Percentiles rank a stretch among this genome's conserved stretches.
phyloP scores from a whole-genome alignment of 2,113 vertebrate species.

The Scomber colias region DNA sequence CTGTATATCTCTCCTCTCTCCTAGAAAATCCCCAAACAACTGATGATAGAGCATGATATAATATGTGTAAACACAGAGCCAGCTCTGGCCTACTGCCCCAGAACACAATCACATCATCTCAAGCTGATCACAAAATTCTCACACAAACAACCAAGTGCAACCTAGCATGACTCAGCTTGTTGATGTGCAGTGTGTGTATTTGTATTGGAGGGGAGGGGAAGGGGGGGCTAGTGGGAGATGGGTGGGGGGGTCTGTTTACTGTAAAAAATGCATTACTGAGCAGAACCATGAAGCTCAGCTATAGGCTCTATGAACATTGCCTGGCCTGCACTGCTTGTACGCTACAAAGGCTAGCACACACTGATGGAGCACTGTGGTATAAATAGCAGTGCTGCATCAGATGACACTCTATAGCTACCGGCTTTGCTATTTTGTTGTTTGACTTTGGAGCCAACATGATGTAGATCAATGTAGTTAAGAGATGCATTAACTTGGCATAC shows the following conservation, averaged over 20 bases:
- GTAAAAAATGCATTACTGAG: conserved; percentile 34
- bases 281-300: conserved; percentile 29
- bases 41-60: not conserved
- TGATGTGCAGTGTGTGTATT: conserved; percentile 29
- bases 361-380: conserved; percentile 48
- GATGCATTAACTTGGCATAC: conserved; percentile 3
- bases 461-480: not conserved
- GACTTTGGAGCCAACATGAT: conserved; percentile 18
- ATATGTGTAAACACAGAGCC: conserved; percentile 22
- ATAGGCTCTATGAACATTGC: conserved; percentile 15
- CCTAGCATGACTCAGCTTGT: conserved; percentile 68
- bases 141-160: conserved; percentile 40
- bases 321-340: conserved; percentile 7
- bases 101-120: conserved; percentile 39
- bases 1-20: not conserved
- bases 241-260: conserved; percentile 27
- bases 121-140: conserved; percentile 49
- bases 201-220: not conserved
- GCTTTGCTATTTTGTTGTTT: conserved; percentile 28
- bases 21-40: conserved; percentile 5
- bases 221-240: not conserved
- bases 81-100: conserved; percentile 48
- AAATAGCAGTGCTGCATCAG: conserved; percentile 63
- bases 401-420: conserved; percentile 47
- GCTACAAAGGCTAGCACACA: conserved; percentile 45